These are phyloP conservation scores for Echinarachnius parma DNA, from an alignment of 53 echinoderm and acorn worm species.

Conservation along the genomic window DNA sequence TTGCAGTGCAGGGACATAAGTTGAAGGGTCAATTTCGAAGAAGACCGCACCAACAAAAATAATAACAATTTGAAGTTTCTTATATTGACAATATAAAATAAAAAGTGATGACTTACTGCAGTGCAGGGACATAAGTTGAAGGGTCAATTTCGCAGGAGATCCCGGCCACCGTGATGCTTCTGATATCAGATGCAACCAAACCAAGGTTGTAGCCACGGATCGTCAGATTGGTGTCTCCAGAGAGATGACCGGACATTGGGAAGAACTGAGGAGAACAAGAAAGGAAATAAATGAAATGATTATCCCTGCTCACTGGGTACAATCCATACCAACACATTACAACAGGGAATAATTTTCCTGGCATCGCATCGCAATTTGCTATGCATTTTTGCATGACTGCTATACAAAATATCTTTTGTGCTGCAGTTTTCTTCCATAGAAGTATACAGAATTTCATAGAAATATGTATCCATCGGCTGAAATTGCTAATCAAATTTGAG, in stretches of 20 bases:
- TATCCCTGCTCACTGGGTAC: too few species aligned
- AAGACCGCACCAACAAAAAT: constrained; percentile 62
- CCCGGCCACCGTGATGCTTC: constrained; percentile 59
- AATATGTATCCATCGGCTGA: too few species aligned
- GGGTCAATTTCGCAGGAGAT: constrained; percentile 36
- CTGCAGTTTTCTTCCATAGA: too few species aligned
- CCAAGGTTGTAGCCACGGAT: constrained; percentile 86
- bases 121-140: constrained; percentile 52
- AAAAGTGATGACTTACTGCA: constrained; percentile 81
- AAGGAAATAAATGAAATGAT: constrained; percentile 13
- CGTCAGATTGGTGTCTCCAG: constrained; percentile 66
- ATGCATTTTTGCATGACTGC: too few species aligned
- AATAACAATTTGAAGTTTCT: too few species aligned
- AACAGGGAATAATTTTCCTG: too few species aligned
- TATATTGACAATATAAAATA: too few species aligned
- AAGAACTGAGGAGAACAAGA: constrained; percentile 50
- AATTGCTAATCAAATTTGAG: too few species aligned
- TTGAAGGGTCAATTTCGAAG: constrained; percentile 32
- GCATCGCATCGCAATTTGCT: too few species aligned
- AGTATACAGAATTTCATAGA: too few species aligned
- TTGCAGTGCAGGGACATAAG: constrained; percentile 63
- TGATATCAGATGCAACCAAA: constrained; percentile 60
- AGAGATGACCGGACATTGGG: constrained; percentile 65
- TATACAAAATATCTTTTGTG: too few species aligned
- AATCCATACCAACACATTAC: too few species aligned